These are phyloP conservation scores for Drosophila sulfurigaster DNA, from an alignment of 1,140 invertebrate genomes.

Conservation along the genomic window DNA sequence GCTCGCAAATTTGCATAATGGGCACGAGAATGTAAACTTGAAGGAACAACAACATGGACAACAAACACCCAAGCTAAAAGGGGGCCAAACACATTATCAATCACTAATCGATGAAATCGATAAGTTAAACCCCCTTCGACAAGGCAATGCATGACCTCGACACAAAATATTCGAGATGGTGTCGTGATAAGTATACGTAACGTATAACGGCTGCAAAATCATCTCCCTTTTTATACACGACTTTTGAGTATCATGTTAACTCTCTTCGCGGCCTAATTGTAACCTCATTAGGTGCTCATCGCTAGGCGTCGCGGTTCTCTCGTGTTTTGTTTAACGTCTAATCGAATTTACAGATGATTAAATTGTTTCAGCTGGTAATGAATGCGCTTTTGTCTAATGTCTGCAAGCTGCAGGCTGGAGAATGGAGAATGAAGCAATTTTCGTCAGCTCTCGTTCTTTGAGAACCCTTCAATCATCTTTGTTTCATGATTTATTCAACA, in stretches of 20 bases:
- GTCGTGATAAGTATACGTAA: conserved; percentile 14
- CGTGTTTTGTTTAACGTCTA: conserved; percentile 60
- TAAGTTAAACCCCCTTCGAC: conserved; percentile 42
- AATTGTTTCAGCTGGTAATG: conserved; percentile 27
- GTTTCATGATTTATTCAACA: conserved; percentile 76
- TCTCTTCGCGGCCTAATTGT: too few species aligned
- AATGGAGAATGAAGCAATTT: not conserved
- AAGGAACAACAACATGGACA: conserved; percentile 3
- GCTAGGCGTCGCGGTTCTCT: conserved; percentile 10
- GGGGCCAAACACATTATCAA: conserved; percentile 70
- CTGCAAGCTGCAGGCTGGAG: not conserved
- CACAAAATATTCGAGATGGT: conserved; percentile 22
- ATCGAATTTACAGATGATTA: conserved; percentile 70
- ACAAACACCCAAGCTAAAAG: conserved; percentile 31
- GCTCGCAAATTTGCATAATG: conserved; percentile 69
- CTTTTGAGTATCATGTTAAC: not conserved
- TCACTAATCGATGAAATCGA: conserved; percentile 78
- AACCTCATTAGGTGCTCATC: not conserved
- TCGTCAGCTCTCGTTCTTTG: conserved; percentile 12
- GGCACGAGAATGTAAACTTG: conserved; percentile 25
- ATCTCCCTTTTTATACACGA: not conserved
- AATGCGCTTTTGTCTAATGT: conserved; percentile 21
- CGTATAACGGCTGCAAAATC: not conserved
- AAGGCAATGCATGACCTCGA: conserved; percentile 6
- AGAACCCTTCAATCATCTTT: conserved; percentile 73